Evolutionary conservation across 2,113 vertebrate genomes (phyloP).

Genomic region (Mystacornis crossleyi): DNA sequence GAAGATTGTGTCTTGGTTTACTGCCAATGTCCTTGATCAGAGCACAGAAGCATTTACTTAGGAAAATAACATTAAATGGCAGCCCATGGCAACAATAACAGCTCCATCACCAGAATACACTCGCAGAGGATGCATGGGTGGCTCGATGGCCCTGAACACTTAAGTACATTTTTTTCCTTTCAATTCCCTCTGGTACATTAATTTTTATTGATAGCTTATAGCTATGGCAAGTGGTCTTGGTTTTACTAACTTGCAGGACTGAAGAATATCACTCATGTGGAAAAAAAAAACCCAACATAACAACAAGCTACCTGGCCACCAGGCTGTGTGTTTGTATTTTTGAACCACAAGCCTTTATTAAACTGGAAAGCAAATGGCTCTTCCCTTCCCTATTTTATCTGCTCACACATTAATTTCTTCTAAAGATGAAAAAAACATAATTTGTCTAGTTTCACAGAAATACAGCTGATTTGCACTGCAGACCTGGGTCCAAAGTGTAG

Average conservation of each 20-base stretch:
- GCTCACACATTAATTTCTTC: background rate
- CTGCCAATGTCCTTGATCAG: conserved; percentile 60
- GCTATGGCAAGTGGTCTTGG: conserved; percentile 74
- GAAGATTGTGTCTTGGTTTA: conserved; percentile 40
- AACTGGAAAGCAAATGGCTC: background rate
- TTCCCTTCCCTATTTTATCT: background rate
- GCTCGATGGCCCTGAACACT: conserved; percentile 76
- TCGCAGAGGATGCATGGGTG: conserved; percentile 50
- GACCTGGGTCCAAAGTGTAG: background rate
- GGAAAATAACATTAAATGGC: conserved; percentile 64
- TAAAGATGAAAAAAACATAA: background rate
- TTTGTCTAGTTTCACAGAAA: background rate
- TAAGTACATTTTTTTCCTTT: conserved; percentile 75
- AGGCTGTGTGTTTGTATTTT: background rate
- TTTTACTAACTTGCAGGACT: conserved; percentile 80
- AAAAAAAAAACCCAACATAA: conserved; percentile 28
- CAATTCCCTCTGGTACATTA: conserved; percentile 79
- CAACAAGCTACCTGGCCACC: conserved; percentile 15
- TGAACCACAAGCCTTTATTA: background rate
- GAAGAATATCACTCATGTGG: conserved; percentile 55
- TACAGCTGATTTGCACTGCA: background rate
- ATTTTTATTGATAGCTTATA: conserved; percentile 80
- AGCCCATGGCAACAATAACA: conserved; percentile 64
- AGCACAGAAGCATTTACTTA: conserved; percentile 64
- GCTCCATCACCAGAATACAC: background rate